These are phyloP conservation scores for Rhinogobius similis DNA, from an alignment of 2,113 vertebrate species.

Conservation along the genomic window DNA sequence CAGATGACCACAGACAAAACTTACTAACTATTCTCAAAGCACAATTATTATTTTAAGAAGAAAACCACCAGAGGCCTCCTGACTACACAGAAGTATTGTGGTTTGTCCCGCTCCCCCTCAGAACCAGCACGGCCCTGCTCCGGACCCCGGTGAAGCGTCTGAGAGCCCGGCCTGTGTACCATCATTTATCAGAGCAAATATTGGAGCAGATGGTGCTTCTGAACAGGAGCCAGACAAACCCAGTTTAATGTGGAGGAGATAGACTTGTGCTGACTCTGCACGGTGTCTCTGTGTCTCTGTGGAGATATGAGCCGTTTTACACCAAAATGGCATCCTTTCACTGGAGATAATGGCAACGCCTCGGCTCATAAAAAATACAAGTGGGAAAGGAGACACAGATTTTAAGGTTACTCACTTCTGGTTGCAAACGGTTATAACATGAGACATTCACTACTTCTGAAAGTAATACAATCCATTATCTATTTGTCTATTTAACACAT, in stretches of 20 bases:
- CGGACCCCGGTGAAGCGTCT: not conserved
- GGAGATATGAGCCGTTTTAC: not conserved
- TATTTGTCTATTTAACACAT: no score
- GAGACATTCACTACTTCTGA: no score
- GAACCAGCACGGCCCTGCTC: not conserved
- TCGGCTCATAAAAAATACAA: not conserved
- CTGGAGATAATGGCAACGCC: not conserved
- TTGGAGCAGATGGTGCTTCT: slow-evolving; percentile 44
- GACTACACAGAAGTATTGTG: no score
- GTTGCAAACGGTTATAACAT: not conserved
- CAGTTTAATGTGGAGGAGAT: slow-evolving; percentile 20
- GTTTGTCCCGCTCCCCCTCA: no score
- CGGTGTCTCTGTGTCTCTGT: not conserved
- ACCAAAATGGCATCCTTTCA: not conserved
- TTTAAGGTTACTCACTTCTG: not conserved
- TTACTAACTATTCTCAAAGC: no score
- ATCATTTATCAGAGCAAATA: not conserved
- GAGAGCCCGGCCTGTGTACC: not conserved
- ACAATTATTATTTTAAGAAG: no score
- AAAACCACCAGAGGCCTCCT: no score
- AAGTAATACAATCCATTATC: no score
- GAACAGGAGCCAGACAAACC: slow-evolving; percentile 44
- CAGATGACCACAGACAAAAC: no score
- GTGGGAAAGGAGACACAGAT: not conserved
- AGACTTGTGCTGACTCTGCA: slow-evolving; percentile 26